phyloP scores from a whole-genome alignment of 2,797 vertebrate species.

The Propithecus deckenii region DNA sequence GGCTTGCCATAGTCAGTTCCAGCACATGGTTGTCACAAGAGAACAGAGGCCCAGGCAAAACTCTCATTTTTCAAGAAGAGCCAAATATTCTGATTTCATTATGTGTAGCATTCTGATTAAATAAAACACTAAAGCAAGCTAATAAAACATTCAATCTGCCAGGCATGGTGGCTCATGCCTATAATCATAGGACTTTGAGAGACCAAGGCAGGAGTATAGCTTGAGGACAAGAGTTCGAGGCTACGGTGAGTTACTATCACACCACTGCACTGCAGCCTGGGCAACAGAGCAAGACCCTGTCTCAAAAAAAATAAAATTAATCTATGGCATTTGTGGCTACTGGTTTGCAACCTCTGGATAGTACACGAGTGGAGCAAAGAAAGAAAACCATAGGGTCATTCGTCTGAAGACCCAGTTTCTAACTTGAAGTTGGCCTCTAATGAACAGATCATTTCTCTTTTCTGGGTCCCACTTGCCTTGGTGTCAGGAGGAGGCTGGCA shows the following conservation, averaged over 20 bases:
- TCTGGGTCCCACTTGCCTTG: neutral
- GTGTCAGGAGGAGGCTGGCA: neutral
- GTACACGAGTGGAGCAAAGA: neutral
- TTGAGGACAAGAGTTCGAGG: neutral
- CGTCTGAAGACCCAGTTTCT: neutral
- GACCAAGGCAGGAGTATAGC: neutral
- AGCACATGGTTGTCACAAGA: neutral
- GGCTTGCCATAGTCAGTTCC: neutral
- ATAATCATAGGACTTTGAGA: neutral
- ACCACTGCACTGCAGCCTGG: neutral
- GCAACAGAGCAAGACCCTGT: neutral
- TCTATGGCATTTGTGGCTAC: neutral
- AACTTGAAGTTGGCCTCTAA: neutral
- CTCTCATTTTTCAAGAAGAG: neutral
- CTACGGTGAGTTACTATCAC: neutral
- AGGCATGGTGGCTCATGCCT: neutral
- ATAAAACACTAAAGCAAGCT: neutral
- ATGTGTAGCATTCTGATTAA: neutral
- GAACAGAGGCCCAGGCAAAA: neutral
- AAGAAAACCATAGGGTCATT: neutral
- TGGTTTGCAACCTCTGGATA: neutral
- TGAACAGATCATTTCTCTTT: neutral
- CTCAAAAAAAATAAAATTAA: neutral
- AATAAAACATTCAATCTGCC: neutral
- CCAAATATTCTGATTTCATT: neutral